Evolutionary conservation across 2,113 vertebrate genomes (phyloP).

Genomic region (Hypocryptadius cinnamomeus): DNA sequence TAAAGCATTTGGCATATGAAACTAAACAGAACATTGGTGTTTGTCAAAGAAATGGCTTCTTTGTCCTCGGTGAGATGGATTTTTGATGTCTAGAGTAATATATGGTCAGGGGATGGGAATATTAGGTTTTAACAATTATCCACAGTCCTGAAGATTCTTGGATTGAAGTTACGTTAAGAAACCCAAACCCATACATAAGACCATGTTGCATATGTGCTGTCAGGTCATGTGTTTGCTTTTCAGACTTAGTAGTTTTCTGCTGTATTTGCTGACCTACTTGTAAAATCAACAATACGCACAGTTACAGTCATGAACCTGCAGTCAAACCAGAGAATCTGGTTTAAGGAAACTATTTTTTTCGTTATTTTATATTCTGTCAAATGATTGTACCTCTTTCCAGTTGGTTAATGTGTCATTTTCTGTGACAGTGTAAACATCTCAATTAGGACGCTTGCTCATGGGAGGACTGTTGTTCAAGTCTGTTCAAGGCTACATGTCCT

Average conservation of each 20-base stretch:
- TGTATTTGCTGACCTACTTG: not conserved
- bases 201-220: not conserved
- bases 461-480: not conserved
- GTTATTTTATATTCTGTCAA: not conserved
- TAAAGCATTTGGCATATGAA: not conserved
- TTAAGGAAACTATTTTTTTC: not conserved
- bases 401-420: not conserved
- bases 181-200: accelerated
- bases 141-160: not conserved
- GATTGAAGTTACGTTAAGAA: not conserved
- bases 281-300: not conserved
- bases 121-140: not conserved
- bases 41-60: not conserved
- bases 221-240: not conserved
- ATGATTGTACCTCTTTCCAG: not conserved
- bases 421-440: not conserved
- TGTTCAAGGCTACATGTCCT: not conserved
- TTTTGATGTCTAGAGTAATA: not conserved
- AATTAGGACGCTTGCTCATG: not conserved
- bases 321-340: not conserved
- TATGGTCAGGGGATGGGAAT: not conserved
- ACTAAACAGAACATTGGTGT: not conserved
- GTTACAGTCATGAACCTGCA: not conserved
- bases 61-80: not conserved
- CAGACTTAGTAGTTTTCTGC: not conserved